Base-by-base conservation (phyloP, 2,113 vertebrate species). In the Riparia riparia region DNA sequence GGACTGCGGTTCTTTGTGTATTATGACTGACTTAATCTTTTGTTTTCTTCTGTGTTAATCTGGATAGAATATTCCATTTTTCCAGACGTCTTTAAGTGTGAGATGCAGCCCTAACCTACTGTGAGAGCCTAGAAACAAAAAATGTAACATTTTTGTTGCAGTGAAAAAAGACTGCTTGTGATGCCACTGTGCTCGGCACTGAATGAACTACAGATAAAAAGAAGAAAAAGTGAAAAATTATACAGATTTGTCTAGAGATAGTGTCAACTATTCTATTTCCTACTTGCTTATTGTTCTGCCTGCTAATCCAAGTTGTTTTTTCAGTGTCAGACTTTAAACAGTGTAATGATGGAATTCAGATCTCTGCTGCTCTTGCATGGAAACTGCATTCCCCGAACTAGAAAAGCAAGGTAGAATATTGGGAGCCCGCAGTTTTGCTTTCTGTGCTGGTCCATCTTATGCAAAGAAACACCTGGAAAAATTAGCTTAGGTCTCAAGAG, bases 381-480 rank as follows among this genome's bases (percentile, higher is more conserved):
- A 83, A 90, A 37, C n/a, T 39, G 5, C 4, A 3, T 84, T 91
- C 18, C 28, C 19, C 26, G 57, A 86, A 47, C 15, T 21, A 63
- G 31, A 68, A 92, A 73, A 54, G 8, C 15, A 29, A 51, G 24
- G 11, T 3, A 53, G 69, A 74, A 42, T 42, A 68, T 6, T 41
- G 41, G 17, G 56, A 84, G 4, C 18, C 22, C 21, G 28, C 24
- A 45, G 45, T 53, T 72, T 64, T 87, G 16, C 45, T 69, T 68
- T 78, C 31, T 42, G 21, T 76, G 26, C 65, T 82, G n/a, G n/a
- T 68, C 53, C 5, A 26, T 42, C 51, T 91, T 66, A 45, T 2
- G 12, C 61, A 68, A 86, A 79, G 49, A 89, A 72, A 87, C 47
- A 61, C 57, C 53, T 93, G 57, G 28, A 90, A 94, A 93, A 95